Evolutionary conservation across 2,113 vertebrate genomes (phyloP), one percentile per base, ranked within the genome.

Genomic region (Okapia johnstoni): DNA sequence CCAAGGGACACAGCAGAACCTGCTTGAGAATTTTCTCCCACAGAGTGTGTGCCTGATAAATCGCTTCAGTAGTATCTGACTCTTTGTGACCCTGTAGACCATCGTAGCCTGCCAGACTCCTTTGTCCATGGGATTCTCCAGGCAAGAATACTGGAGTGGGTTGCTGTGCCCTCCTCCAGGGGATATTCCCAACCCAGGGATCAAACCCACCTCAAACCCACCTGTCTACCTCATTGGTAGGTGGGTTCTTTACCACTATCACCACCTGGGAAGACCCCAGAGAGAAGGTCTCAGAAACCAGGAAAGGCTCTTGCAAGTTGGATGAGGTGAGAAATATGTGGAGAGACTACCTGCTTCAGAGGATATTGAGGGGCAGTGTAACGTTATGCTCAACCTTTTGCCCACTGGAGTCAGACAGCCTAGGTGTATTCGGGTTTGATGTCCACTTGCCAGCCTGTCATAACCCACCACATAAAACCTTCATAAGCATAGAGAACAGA

Each of bases 331-430:
- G 40, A 30, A n/a, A 3, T 33, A 43, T 7, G 30, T 58, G 16
- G 11, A 90, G 21, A 90, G 33, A 11, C 14, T 2, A 16, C 12
- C 17, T 50, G 9, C 26, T 73, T 54, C 66, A 76, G 17, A 86
- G 26, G 10, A 2, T 8, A 48, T 15, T 2, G 12, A 76, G 8
- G 2, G 55, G 1, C 17, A 40, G 5, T 17, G 1, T 2, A 57
- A 50, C 10, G 0, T 36, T 28, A 16, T 13, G 36, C 58, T 26
- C 9, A 46, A 79, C 7, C 6, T 17, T 46, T 13, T 60, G 17
- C 19, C 52, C 48, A 2, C 36, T 88, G 11, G 16, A 76, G 14
- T 63, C 25, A 48, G 30, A 80, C 17, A 36, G 11, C 14, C 8
- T 33, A 23, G 16, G 11, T 63, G 92, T 92, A 8, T 85, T 52